Conservation (phyloP, 2,113 vertebrate genomes). For the Coryphaenoides rupestris region DNA sequence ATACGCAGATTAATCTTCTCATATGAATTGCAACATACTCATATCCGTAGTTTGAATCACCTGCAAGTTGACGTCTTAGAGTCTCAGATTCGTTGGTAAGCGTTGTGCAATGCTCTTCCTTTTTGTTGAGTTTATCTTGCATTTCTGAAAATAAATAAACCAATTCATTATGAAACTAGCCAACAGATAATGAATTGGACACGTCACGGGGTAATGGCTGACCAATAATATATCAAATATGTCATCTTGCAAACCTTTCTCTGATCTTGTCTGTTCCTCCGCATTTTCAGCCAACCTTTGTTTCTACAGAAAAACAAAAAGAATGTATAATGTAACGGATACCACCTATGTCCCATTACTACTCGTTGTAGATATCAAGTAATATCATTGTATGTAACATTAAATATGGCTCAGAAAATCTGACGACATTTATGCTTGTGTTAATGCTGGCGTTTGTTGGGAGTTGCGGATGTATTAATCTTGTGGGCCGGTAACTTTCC, state of each 20-base stretch:
- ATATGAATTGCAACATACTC: not conserved
- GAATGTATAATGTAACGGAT: not conserved
- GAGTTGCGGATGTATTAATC: no score
- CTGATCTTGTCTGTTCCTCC: conserved; percentile 75
- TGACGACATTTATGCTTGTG: no score
- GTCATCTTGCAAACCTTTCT: conserved; percentile 87
- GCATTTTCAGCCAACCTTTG: conserved; percentile 74
- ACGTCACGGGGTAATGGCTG: not conserved
- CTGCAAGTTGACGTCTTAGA: conserved; percentile 71
- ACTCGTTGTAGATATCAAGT: no score
- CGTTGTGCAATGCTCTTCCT: conserved; percentile 80
- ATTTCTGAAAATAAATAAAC: conserved; percentile 76
- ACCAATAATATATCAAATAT: not conserved
- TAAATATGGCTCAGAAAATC: no score
- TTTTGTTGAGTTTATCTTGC: conserved; percentile 77
- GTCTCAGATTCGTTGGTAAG: conserved; percentile 79
- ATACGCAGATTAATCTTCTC: not conserved
- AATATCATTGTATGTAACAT: no score
- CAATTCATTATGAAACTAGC: not conserved
- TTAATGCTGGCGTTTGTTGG: no score
- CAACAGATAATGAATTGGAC: not conserved
- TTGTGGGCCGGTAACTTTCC: no score
- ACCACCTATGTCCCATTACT: no score
- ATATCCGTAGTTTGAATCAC: conserved; percentile 50
- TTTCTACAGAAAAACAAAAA: conserved; percentile 74